Evolutionary conservation across 2,797 vertebrate genomes (phyloP), one percentile per base, ranked within the genome.

Genomic region (Hipposideros larvatus): DNA sequence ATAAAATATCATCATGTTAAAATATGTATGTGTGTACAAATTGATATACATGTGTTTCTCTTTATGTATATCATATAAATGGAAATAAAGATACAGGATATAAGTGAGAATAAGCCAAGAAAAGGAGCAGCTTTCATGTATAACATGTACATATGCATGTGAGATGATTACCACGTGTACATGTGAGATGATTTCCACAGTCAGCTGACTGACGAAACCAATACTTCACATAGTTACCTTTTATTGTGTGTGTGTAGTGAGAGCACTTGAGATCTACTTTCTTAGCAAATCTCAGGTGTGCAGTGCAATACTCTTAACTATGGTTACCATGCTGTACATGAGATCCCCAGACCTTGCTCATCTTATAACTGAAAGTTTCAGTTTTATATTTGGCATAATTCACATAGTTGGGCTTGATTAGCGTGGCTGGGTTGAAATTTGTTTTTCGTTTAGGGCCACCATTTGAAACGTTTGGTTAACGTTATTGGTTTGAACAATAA

Each of bases 321-420:
- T 16, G 43, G 77, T 70, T 46, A 24, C 57, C 19, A 37, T n/a
- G 82, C 65, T 91, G 18, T 43, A 26, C 5, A 14, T 77, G 46
- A 79, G 51, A 55, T 43, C 48, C 43, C 65, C 46, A 87, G 65
- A 79, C 31, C 37, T 37, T 61, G 24, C 73, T 41, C 48, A 57
- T 80, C 14, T 87, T 80, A 37, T 21, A 79, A 53, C 34, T 21
- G 31, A 79, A 63, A 57, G 41, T 59, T 92, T 96, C 19, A 18
- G 48, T 48, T 96, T 87, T 82, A 77, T 80, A 75, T 53, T 93
- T 93, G 77, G 6, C 10, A 53, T 46, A 90, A 85, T 87, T 92
- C 51, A 78, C 34, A 13, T 55, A 53, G 71, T 57, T 34, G 75
- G 66, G 7, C 24, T 68, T 94, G 71, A 97, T 91, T 51, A 59